These are phyloP conservation scores for Parauchenoglanis ngamensis DNA, from an alignment of 2,797 vertebrate genomes.

Conservation along the genomic window DNA sequence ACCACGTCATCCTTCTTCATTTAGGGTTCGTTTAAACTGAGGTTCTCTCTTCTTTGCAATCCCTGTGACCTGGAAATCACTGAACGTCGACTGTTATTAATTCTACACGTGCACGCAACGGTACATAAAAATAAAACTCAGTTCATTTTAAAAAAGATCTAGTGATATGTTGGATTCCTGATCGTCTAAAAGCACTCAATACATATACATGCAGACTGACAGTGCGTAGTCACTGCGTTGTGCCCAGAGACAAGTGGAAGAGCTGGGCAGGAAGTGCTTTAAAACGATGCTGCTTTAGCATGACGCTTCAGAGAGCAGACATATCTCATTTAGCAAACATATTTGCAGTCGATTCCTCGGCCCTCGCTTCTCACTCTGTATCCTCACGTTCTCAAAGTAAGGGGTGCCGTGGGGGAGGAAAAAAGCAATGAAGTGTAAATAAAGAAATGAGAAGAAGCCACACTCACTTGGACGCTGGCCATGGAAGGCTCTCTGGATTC, in stretches of 20 bases:
- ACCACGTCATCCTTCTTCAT: not conserved
- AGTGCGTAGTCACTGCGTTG: not conserved
- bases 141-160: not conserved
- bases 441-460: not conserved
- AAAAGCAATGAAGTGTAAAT: not conserved
- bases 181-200: not conserved
- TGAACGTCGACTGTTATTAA: not conserved
- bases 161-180: not conserved
- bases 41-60: not conserved
- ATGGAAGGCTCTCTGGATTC: not conserved
- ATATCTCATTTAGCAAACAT: not conserved
- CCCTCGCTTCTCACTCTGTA: not conserved
- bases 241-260: not conserved
- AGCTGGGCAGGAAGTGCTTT: not conserved
- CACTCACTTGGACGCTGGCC: not conserved
- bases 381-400: not conserved
- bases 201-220: not conserved
- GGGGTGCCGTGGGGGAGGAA: not conserved
- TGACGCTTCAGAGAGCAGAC: not conserved
- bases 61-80: not conserved
- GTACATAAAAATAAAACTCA: not conserved
- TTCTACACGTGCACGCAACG: not conserved
- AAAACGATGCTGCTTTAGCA: not conserved
- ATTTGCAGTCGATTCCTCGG: not conserved
- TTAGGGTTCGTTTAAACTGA: not conserved